phyloP scores from a whole-genome alignment of 2,797 vertebrate species.

The Euthynnus affinis region DNA sequence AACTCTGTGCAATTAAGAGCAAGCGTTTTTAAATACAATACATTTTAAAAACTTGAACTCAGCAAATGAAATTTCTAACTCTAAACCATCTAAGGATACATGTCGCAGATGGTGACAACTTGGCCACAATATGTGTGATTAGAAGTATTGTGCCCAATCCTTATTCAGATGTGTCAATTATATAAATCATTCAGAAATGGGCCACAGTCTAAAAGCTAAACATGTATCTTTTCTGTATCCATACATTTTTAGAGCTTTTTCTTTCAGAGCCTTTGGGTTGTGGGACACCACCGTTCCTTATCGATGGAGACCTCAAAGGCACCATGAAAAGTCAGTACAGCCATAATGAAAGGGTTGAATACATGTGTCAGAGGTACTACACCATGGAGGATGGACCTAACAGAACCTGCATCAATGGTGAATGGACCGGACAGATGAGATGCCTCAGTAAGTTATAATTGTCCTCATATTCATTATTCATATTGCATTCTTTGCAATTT shows the following conservation, averaged over 20 bases:
- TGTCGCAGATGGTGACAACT: too few species aligned
- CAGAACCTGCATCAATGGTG: conserved; percentile 46
- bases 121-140: too few species aligned
- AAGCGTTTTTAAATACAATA: neutral
- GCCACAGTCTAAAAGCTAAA: neutral
- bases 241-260: neutral
- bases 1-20: neutral
- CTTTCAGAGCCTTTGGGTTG: neutral
- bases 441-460: conserved; percentile 71
- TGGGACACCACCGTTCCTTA: conserved; percentile 12
- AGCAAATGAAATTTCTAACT: too few species aligned
- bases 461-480: neutral
- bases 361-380: conserved; percentile 53
- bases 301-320: conserved; percentile 14
- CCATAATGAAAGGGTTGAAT: conserved; percentile 38
- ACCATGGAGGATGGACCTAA: neutral
- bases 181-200: too few species aligned
- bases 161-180: too few species aligned
- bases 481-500: neutral
- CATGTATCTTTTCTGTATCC: neutral
- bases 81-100: too few species aligned
- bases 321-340: accelerated
- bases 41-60: neutral
- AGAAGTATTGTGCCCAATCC: too few species aligned
- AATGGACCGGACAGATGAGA: conserved; percentile 47